Evolutionary conservation across 64 coral and sea anemone species (phyloP), one percentile per base, ranked within the genome.

Genomic region (Platygyra sinensis): DNA sequence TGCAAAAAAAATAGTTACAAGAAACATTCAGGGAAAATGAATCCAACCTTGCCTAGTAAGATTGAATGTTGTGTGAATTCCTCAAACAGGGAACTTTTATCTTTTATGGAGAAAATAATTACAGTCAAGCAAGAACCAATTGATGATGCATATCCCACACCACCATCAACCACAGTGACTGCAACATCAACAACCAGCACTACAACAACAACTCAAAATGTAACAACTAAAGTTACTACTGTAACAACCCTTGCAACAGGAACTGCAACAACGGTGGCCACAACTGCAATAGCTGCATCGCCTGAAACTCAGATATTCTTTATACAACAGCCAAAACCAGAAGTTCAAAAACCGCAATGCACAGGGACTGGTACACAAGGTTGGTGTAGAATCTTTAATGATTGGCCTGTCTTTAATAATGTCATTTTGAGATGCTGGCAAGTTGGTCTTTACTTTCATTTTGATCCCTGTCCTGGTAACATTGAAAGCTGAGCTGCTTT

Each of bases 81-180:
- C 27, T 46, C 30, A 15, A 72, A 30, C 67, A 72, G 62, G 75
- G 72, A 50, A 76, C 59, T 75, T 57, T 77, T 24, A 92, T 77
- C 69, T 96, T 93, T 86, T 93, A 96, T 96, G 94, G 94, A 96
- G 94, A 93, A 96, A 90, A 96, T 96, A 93, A 96, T 96, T 78
- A 96, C 94, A 87, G 94, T 96, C 31, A 96, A 96, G 86, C 91
- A 87, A 96, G 94, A 96, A 80, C 94, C 94, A 71, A 89, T 93
- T 80, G 94, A 96, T 93, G 94, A 96, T 86, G 60, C 83, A 25
- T 60, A 80, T n/a, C 46, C 72, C 8, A 64, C 90, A 81, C 78
- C 75, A 60, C 49, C 73, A 86, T 80, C 77, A 57, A 91, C 72
- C 17, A 83, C 54, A 76, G 54, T 69, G 16, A n/a, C 18, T 10